Conservation (phyloP, 2,888 invertebrate genomes). For the Nezara viridula region DNA sequence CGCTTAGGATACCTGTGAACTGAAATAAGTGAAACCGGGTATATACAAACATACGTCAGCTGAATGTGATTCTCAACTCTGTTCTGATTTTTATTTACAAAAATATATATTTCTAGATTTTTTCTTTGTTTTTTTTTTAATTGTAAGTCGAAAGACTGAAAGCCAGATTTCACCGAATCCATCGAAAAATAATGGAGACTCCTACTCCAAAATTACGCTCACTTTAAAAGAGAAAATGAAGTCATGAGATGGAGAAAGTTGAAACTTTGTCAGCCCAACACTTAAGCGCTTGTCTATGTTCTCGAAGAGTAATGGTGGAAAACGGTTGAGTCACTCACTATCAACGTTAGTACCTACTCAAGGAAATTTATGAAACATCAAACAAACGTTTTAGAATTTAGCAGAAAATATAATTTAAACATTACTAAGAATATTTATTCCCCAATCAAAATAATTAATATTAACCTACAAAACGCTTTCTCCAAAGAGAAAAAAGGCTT, state of each 20-base stretch:
- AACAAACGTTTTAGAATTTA: not conserved
- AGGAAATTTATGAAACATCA: not conserved
- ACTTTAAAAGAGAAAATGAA: conserved; percentile 52
- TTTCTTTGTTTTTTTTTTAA: no score
- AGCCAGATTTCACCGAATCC: conserved; percentile 10
- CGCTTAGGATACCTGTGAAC: no score
- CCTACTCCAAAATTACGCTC: conserved; percentile 11
- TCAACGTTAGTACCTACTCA: not conserved
- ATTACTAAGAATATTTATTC: not conserved
- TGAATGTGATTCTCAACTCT: no score
- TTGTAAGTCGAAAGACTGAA: not conserved
- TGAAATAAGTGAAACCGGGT: no score
- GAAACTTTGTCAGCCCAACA: not conserved
- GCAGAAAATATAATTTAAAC: not conserved
- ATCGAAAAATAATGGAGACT: not conserved
- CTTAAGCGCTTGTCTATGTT: not conserved
- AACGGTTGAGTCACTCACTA: not conserved
- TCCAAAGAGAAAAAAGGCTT: not conserved
- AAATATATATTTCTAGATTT: no score
- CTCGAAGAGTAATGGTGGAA: not conserved
- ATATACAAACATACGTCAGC: no score
- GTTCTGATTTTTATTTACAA: no score
- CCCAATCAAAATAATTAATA: not conserved
- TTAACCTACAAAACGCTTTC: not conserved
- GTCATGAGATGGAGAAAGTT: conserved; percentile 12